A percentile compares a stretch with the other conserved stretches of the same genome.
Conservation (phyloP, 2,113 vertebrate species). For the Litocranius walleri region DNA sequence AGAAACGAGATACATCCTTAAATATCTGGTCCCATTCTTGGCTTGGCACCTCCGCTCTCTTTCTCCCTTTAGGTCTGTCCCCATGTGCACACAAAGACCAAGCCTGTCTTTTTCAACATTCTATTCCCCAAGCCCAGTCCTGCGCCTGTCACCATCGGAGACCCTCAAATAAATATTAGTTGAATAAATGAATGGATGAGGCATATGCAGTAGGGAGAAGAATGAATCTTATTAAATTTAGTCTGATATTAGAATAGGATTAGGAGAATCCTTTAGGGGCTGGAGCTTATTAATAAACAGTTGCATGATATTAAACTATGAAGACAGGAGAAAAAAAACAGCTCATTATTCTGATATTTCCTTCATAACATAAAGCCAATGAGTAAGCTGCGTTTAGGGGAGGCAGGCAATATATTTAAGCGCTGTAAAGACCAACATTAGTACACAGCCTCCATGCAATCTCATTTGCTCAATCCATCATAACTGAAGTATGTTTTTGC, state of each 20-base stretch:
- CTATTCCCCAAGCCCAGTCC: conserved; percentile 43
- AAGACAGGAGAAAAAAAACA: conserved; percentile 35
- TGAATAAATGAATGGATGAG: conserved; percentile 69
- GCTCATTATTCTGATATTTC: conserved; percentile 59
- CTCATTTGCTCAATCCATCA: conserved; percentile 57
- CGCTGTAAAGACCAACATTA: conserved; percentile 48
- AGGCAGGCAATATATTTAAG: conserved; percentile 34
- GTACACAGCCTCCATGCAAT: conserved; percentile 18
- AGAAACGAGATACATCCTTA: background rate
- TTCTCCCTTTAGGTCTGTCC: background rate
- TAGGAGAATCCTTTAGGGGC: conserved; percentile 69
- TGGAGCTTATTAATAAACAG: conserved; percentile 74
- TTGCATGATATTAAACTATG: conserved; percentile 73
- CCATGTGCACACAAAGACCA: background rate
- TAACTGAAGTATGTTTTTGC: conserved; percentile 43
- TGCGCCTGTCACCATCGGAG: conserved; percentile 11
- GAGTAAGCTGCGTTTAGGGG: conserved; percentile 10
- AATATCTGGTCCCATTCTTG: background rate
- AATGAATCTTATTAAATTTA: conserved; percentile 72
- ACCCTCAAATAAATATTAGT: conserved; percentile 70
- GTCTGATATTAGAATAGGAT: conserved; percentile 74
- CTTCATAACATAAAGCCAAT: conserved; percentile 41
- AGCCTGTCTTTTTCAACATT: conserved; percentile 25
- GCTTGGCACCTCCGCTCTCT: background rate
- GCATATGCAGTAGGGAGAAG: conserved; percentile 55